Evolutionary conservation across 2,797 vertebrate species (phyloP).

Genomic region (Myotis pilosus): DNA sequence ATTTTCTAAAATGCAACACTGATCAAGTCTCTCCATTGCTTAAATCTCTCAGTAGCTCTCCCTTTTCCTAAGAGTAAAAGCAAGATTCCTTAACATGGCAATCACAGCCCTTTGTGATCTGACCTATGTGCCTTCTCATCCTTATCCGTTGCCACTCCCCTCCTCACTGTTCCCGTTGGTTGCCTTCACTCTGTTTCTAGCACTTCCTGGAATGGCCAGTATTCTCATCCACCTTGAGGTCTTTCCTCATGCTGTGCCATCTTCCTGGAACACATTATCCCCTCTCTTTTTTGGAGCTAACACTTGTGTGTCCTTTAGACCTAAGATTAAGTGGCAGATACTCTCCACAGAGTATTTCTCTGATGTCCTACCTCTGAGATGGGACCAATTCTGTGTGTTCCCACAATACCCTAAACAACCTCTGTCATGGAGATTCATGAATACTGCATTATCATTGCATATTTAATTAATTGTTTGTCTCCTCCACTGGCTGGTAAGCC

Average conservation of each 20-base stretch:
- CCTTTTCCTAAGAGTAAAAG: slow-evolving; percentile 39
- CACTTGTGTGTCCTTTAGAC: not conserved
- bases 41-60: slow-evolving; percentile 29
- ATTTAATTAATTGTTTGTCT: not conserved
- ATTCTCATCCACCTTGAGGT: not conserved
- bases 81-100: slow-evolving; percentile 16
- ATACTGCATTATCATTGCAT: not conserved
- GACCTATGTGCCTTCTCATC: not conserved
- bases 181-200: not conserved
- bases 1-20: slow-evolving; percentile 33
- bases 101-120: slow-evolving; percentile 39
- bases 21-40: slow-evolving; percentile 10
- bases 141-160: not conserved
- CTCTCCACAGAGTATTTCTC: not conserved
- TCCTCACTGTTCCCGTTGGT: not conserved
- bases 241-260: not conserved
- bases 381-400: not conserved
- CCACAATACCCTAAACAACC: no score
- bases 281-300: not conserved
- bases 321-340: not conserved
- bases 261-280: not conserved
- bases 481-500: not conserved
- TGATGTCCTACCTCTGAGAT: not conserved
- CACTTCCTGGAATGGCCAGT: not conserved
- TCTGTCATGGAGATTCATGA: not conserved